phyloP scores from a whole-genome alignment of 2,888 invertebrate genomes.

The Clunio marinus region DNA sequence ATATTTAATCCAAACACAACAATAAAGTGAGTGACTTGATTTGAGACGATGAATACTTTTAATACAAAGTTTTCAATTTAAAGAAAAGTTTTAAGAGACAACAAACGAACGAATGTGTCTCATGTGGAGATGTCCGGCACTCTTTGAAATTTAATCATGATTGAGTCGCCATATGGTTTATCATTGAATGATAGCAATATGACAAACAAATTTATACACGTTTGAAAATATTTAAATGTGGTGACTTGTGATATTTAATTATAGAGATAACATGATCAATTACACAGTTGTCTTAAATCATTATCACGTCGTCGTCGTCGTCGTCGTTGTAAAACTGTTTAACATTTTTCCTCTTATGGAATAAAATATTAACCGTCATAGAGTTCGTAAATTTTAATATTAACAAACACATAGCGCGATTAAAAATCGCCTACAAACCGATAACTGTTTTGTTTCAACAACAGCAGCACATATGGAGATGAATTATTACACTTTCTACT shows the following conservation, averaged over 20 bases:
- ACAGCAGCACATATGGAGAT: neutral
- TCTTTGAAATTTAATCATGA: slow-evolving; percentile 1
- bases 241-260: slow-evolving; percentile 11
- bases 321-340: too few relatives aligned
- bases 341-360: slow-evolving; percentile 9
- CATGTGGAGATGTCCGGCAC: neutral
- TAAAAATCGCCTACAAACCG: neutral
- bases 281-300: slow-evolving; percentile 17
- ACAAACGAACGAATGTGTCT: neutral
- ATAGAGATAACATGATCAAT: slow-evolving; percentile 35
- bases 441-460: neutral
- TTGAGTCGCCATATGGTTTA: neutral
- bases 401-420: neutral
- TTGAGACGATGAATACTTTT: too few relatives aligned
- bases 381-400: slow-evolving; percentile 28
- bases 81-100: too few relatives aligned
- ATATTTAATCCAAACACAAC: slow-evolving; percentile 21
- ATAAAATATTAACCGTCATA: slow-evolving; percentile 36
- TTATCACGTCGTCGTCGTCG: neutral
- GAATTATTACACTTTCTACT: slow-evolving; percentile 37
- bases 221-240: too few relatives aligned
- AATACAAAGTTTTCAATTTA: too few relatives aligned
- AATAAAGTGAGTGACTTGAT: neutral
- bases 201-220: too few relatives aligned
- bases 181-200: too few relatives aligned